Evolutionary conservation across 2,113 vertebrate genomes (phyloP).

Genomic region (Asarcornis scutulata): DNA sequence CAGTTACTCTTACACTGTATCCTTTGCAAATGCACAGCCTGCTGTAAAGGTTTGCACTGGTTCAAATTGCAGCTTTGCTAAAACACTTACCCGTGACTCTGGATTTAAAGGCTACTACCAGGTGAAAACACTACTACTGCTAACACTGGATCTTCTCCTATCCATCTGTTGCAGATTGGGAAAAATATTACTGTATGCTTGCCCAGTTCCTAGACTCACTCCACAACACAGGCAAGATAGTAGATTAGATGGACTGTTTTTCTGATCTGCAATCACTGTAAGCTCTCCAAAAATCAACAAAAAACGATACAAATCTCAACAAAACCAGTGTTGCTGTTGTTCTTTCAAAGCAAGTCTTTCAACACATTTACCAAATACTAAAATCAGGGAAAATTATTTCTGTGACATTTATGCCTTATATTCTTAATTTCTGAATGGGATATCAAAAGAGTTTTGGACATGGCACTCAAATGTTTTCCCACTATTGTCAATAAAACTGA

Average conservation of each 20-base stretch:
- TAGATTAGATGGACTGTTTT: neutral
- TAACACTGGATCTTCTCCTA: neutral
- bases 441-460: neutral
- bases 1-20: neutral
- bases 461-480: neutral
- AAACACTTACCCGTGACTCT: neutral
- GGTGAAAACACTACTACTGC: neutral
- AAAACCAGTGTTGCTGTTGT: neutral
- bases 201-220: neutral
- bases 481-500: neutral
- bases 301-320: neutral
- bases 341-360: neutral
- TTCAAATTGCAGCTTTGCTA: neutral
- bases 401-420: neutral
- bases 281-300: neutral
- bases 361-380: neutral
- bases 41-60: neutral
- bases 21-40: rapidly evolving
- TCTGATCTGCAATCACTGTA: neutral
- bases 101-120: neutral
- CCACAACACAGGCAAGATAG: neutral
- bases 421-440: neutral
- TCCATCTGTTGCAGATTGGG: neutral
- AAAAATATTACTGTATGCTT: neutral
- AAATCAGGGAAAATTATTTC: neutral